These are phyloP conservation scores for Cerastoderma edule DNA, from an alignment of 2,888 invertebrate species.

Conservation along the genomic window DNA sequence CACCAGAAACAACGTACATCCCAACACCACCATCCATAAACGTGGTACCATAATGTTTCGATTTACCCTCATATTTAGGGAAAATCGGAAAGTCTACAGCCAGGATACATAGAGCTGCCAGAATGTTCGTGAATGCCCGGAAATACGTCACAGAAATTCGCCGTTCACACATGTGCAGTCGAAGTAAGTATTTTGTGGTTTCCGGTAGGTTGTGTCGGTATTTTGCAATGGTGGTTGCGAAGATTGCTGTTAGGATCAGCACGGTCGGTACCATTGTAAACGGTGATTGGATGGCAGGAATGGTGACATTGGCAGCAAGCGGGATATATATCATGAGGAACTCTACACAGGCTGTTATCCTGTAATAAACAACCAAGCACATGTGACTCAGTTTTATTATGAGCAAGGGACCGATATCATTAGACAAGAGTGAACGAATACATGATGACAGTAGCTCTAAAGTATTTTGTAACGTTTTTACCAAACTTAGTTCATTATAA, in stretches of 20 bases:
- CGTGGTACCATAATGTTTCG: conserved; percentile 19
- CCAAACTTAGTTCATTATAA: too few species aligned
- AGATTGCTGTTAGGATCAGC: conserved; percentile 1
- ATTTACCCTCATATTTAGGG: conserved; percentile 15
- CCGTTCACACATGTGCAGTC: conserved; percentile 13
- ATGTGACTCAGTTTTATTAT: too few species aligned
- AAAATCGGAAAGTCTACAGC: conserved; percentile 19
- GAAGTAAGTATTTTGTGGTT: neutral
- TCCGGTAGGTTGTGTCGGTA: conserved; percentile 1
- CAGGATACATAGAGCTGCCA: conserved; percentile 1
- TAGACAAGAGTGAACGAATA: too few species aligned
- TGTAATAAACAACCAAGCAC: conserved; percentile 5
- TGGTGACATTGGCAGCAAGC: neutral
- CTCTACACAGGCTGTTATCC: conserved; percentile 3
- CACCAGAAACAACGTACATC: conserved; percentile 6
- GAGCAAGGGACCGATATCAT: too few species aligned
- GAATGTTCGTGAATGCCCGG: neutral
- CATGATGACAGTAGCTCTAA: too few species aligned
- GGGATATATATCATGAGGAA: conserved; percentile 4
- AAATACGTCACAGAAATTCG: conserved; percentile 6
- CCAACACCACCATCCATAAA: conserved; percentile 22
- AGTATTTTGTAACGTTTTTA: too few species aligned
- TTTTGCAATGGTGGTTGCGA: neutral
- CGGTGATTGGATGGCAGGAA: neutral
- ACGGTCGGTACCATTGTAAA: neutral